Conservation (phyloP, 2,888 invertebrate species). For the Tuta absoluta region DNA sequence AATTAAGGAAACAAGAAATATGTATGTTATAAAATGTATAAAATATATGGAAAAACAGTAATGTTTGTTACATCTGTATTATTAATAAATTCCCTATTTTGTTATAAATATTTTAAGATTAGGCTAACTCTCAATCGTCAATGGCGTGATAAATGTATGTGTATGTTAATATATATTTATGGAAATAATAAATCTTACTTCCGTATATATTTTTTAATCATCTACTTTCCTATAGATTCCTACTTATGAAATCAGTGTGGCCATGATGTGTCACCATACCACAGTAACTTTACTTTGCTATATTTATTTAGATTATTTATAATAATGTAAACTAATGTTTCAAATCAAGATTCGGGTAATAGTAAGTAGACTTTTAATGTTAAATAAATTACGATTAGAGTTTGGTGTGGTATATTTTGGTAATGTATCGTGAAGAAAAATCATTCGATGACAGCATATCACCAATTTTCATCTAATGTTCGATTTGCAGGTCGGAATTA, state of each 20-base stretch:
- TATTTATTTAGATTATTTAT: slow-evolving; percentile 12
- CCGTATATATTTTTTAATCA: background rate
- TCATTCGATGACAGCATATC: too few species aligned
- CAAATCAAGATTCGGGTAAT: slow-evolving; percentile 67
- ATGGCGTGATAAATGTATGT: too few species aligned
- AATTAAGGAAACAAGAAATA: background rate
- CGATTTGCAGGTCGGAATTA: slow-evolving; percentile 72
- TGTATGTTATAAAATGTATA: background rate
- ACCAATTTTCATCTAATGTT: background rate
- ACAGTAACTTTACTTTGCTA: background rate
- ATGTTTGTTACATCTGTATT: too few species aligned
- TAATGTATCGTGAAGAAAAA: too few species aligned
- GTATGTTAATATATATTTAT: background rate
- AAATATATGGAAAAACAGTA: too few species aligned
- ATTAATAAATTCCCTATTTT: too few species aligned
- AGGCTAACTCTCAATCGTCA: too few species aligned
- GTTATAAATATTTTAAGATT: too few species aligned
- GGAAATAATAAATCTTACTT: background rate
- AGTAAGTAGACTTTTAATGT: slow-evolving; percentile 48
- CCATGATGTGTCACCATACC: slow-evolving; percentile 6
- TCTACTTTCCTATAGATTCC: background rate
- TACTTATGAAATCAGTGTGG: slow-evolving; percentile 16
- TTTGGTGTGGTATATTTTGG: too few species aligned
- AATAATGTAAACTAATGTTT: slow-evolving; percentile 45
- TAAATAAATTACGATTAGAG: background rate